These are phyloP conservation scores for Pantherophis guttatus DNA, from an alignment of 2,113 vertebrate genomes.

Conservation along the genomic window DNA sequence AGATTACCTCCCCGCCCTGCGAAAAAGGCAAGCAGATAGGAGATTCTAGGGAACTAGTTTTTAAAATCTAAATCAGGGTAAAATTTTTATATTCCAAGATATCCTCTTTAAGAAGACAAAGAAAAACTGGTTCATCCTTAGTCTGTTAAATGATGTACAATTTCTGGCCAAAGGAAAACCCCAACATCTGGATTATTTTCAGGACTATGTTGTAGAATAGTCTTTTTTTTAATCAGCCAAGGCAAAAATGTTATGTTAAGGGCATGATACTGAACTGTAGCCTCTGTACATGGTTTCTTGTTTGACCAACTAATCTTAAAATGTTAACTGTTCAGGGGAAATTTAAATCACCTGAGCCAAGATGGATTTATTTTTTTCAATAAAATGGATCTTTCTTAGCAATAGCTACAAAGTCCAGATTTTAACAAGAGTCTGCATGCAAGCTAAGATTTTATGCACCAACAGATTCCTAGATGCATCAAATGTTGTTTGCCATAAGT, in stretches of 20 bases:
- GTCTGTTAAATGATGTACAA: neutral
- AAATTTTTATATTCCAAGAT: constrained; percentile 12
- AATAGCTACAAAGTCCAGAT: neutral
- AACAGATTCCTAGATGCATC: neutral
- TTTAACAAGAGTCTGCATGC: neutral
- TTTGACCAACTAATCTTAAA: neutral
- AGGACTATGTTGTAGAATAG: constrained; percentile 1
- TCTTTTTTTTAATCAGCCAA: constrained; percentile 25
- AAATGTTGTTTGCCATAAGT: neutral
- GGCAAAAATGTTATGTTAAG: neutral
- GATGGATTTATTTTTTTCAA: neutral
- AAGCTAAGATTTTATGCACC: neutral
- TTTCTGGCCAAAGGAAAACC: neutral
- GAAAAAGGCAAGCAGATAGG: neutral
- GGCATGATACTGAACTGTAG: neutral
- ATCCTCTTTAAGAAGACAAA: constrained; percentile 14
- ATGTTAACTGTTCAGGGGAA: neutral
- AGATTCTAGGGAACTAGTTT: neutral
- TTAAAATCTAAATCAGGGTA: constrained; percentile 15
- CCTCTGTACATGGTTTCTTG: constrained; percentile 14
- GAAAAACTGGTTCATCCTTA: neutral
- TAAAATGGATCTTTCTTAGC: constrained; percentile 15
- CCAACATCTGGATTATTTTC: neutral
- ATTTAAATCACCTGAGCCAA: neutral
- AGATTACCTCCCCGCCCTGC: neutral